Conservation (phyloP, 2,888 invertebrate genomes). For the Drosophila peninsularis region DNA sequence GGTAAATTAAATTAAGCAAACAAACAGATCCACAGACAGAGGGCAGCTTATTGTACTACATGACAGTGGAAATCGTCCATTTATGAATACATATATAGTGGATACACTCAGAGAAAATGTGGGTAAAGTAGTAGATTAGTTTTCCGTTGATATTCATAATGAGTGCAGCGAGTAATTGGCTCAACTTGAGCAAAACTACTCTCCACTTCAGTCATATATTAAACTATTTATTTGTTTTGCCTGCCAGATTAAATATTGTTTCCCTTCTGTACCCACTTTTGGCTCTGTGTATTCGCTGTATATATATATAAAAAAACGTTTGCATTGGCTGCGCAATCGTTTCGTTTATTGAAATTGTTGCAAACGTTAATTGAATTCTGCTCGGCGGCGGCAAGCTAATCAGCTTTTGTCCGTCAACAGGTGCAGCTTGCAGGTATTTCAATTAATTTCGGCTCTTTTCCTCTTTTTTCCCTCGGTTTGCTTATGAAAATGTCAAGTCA, state of each 20-base stretch:
- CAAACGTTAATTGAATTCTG: conserved; percentile 53
- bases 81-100: conserved; percentile 35
- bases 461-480: conserved; percentile 18
- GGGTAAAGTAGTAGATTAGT: neutral
- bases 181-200: neutral
- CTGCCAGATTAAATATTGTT: neutral
- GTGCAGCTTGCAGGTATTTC: conserved; percentile 49
- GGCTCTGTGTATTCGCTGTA: conserved; percentile 23
- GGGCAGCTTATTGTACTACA: conserved; percentile 54
- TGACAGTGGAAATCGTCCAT: conserved; percentile 51
- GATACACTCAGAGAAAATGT: conserved; percentile 37
- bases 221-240: neutral
- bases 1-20: conserved; percentile 75
- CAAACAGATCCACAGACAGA: conserved; percentile 55
- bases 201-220: too few relatives aligned
- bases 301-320: neutral
- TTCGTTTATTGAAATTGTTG: conserved; percentile 37
- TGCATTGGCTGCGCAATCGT: conserved; percentile 13
- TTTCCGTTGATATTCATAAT: neutral
- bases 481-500: conserved; percentile 36
- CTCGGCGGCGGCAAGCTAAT: conserved; percentile 50
- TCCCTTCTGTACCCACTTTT: neutral
- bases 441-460: conserved; percentile 39
- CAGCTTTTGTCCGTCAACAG: conserved; percentile 62
- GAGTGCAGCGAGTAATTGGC: neutral